Base-by-base conservation (phyloP, 1,140 invertebrate genomes). In the Capitella teleta region DNA sequence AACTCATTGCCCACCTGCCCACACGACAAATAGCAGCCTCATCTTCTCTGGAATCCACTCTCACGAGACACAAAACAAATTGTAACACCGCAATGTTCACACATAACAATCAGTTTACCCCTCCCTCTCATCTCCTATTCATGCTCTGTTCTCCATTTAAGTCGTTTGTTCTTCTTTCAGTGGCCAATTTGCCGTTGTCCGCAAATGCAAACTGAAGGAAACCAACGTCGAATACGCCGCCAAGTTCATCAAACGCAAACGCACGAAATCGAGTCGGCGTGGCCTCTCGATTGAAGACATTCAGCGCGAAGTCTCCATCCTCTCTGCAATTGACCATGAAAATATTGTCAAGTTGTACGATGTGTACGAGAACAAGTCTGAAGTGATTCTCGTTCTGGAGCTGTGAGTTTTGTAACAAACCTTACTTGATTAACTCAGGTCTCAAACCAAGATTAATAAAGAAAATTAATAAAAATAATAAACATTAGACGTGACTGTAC, bases 151-250 rank as follows among this genome's bases (percentile, higher is more conserved):
- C 28, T 14, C 2, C 28, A 57, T 28, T 21, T 57, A 36, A 21
- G 30, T 37, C 54, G 43, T 57, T 49, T 54, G 6, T 50, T 56
- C 48, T 53, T 58, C 49, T 65, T 70, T 34, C 59, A 95, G 91
- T 66, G 93, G 93, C 25, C 96, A 97, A 76, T 97, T 94, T 73
- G 93, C 92, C 16, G 84, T 90, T 41, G 92, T 97, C 37, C 81
- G 84, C 56, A 82, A 86, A 73, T 88, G 90, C 59, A 77, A 82
- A 14, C 85, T 94, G 71, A 81, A 84, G 66, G 79, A 81, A 52
- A 86, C 83, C 14, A 86, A 86, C 28, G 79, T 82, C 56, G 81
- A 86, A 64, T 93, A 87, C 74, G 93, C 93, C 1, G 93, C 92
- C 52, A 98, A 98, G 77, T 91, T 88, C 72, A 85, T 96, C 56